Evolutionary conservation across 2,888 invertebrate genomes (phyloP).

Genomic region (Microchrysa polita): DNA sequence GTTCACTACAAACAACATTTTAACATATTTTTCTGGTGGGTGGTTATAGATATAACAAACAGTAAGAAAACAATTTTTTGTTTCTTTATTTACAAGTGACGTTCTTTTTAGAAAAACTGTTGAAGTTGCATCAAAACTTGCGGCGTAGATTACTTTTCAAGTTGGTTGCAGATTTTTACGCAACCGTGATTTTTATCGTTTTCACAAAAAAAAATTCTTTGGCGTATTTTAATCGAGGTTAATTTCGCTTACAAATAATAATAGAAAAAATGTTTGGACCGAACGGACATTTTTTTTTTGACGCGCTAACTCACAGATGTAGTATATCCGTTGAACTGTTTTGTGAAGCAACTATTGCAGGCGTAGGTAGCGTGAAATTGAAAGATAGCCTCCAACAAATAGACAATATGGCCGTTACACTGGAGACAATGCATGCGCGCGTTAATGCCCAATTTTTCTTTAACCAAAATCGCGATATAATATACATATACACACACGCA

Average conservation of each 20-base stretch:
- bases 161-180: too few relatives aligned
- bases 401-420: conserved; percentile 39
- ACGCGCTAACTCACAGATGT: background rate
- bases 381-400: conserved; percentile 22
- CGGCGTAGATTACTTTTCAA: background rate
- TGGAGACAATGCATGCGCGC: conserved; percentile 36
- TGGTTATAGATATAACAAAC: conserved; percentile 41
- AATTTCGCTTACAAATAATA: too few relatives aligned
- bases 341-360: conserved; percentile 8
- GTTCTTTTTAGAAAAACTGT: conserved; percentile 18
- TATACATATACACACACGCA: conserved; percentile 18
- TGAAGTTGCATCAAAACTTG: background rate
- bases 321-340: conserved; percentile 25
- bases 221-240: too few relatives aligned
- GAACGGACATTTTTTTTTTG: too few relatives aligned
- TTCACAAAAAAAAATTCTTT: too few relatives aligned
- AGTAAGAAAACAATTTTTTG: conserved; percentile 23
- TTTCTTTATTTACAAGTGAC: background rate
- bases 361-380: conserved; percentile 28
- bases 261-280: too few relatives aligned
- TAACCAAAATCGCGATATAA: conserved; percentile 15
- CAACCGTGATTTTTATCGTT: too few relatives aligned
- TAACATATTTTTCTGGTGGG: conserved; percentile 35
- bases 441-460: conserved; percentile 38
- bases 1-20: conserved; percentile 34